Conservation (phyloP, 2,113 vertebrate species). For the Antechinus stuartii region DNA sequence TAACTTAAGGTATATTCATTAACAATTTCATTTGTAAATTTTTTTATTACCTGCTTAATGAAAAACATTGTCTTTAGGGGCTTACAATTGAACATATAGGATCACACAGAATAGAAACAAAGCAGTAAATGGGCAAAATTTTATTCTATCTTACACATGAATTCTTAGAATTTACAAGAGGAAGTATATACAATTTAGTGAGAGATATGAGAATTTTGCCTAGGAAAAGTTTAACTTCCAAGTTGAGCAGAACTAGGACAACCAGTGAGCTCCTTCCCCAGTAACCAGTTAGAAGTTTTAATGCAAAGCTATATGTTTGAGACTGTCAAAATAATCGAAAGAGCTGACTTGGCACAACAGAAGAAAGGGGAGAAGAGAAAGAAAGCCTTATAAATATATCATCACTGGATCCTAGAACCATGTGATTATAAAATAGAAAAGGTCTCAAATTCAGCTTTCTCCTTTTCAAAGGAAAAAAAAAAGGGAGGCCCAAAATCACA, state of each 20-base stretch:
- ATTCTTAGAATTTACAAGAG: background rate
- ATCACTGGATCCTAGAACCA: too few species aligned
- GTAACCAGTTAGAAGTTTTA: background rate
- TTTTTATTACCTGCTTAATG: background rate
- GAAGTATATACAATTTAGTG: background rate
- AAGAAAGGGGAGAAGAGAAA: background rate
- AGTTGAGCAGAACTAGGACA: background rate
- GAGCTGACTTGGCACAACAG: background rate
- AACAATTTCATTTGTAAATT: background rate
- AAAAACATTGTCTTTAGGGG: background rate
- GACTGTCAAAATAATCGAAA: background rate
- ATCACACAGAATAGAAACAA: background rate
- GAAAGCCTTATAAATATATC: rapidly evolving
- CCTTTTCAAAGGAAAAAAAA: background rate
- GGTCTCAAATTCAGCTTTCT: background rate
- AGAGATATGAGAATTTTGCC: background rate
- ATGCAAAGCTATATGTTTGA: background rate
- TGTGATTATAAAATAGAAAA: background rate
- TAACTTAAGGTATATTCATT: background rate
- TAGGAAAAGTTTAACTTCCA: background rate
- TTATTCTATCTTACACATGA: background rate
- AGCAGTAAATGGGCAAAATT: background rate
- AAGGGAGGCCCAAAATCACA: background rate
- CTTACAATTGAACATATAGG: background rate
- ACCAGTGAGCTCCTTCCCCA: background rate